Base-by-base conservation (phyloP, 2,888 invertebrate species). In the Standfussiana lucernea region DNA sequence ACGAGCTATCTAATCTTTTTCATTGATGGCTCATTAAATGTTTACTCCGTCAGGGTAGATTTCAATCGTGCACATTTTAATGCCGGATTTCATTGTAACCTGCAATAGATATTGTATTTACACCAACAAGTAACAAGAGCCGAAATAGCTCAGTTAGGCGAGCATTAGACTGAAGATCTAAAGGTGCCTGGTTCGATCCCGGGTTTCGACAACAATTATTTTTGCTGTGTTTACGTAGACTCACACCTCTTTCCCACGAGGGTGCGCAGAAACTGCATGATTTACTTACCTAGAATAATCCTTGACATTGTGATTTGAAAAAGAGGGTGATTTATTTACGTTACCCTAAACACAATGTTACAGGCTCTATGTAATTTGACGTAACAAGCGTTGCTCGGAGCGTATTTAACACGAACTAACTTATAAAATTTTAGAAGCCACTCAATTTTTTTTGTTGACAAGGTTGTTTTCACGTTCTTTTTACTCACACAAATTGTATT, bases 101-200 rank as follows among this genome's bases (percentile, higher is more conserved):
- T 56, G 28, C 13, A 56, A 2, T 21, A 37, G 1, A 28, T 21
- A 8, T 69, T 56, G 13, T 21, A 21, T 21, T n/a, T 69, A 37
- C 37, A 56, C 3, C 10, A 24, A 11, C 32, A 18, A 42, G 4
- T n/a, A 70, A 1, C 28, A 21, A 28, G 2, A 65, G 65, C 65
- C 65, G 65, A 65, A 45, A 65, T 65, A 45, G 65, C 42, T 65
- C 42, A 45, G 65, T 65, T 42, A 11, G 65, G 42, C 42, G 42
- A 67, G 47, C 67, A 24, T 15, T 65, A 35, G 47, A 47, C 67
- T 35, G 61, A 61, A 61, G 61, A 61, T 35, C 24, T 28, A 18
- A 5, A 62, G 61, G 61, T 62, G 35, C 35, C 35, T 11, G 47
- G 50, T 50, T 67, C 67, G n/a, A 67, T 45, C 32, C 70, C 42